phyloP scores from a whole-genome alignment of 2,888 invertebrate species.

The Parthenolecanium corni region DNA sequence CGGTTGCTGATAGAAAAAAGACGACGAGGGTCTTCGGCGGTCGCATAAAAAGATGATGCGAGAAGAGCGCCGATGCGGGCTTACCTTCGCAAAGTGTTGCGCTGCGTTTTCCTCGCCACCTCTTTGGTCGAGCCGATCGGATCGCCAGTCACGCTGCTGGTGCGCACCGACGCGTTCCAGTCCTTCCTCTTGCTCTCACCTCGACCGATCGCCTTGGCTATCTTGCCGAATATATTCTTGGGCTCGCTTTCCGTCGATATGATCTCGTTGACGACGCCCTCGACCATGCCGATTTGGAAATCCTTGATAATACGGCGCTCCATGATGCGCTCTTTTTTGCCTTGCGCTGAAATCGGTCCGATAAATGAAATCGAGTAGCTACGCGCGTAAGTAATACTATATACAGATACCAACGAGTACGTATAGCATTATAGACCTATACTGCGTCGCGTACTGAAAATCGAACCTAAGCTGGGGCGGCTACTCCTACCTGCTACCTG shows the following conservation, averaged over 20 bases:
- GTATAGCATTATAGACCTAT: no score
- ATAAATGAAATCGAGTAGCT: not conserved
- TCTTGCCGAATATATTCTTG: slow-evolving; percentile 69
- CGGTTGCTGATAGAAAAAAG: no score
- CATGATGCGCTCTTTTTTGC: slow-evolving; percentile 75
- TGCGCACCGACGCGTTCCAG: slow-evolving; percentile 72
- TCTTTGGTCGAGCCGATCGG: slow-evolving; percentile 69
- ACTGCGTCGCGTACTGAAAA: no score
- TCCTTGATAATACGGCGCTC: slow-evolving; percentile 75
- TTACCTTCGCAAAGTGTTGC: slow-evolving; percentile 12
- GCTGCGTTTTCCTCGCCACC: slow-evolving; percentile 39
- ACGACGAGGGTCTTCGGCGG: no score
- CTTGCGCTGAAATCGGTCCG: slow-evolving; percentile 36
- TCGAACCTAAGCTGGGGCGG: no score
- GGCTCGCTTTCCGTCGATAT: slow-evolving; percentile 54
- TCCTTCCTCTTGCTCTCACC: slow-evolving; percentile 54
- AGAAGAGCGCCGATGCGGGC: no score
- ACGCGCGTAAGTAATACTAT: not conserved
- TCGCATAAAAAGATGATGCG: no score
- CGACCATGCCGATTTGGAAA: slow-evolving; percentile 81
- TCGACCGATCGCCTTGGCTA: slow-evolving; percentile 67
- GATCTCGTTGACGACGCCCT: slow-evolving; percentile 64
- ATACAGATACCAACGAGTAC: not conserved
- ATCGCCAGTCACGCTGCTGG: slow-evolving; percentile 54
- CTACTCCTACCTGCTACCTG: no score